Base-by-base conservation (phyloP, 2,888 invertebrate genomes). In the Tricholauxania praeusta region DNA sequence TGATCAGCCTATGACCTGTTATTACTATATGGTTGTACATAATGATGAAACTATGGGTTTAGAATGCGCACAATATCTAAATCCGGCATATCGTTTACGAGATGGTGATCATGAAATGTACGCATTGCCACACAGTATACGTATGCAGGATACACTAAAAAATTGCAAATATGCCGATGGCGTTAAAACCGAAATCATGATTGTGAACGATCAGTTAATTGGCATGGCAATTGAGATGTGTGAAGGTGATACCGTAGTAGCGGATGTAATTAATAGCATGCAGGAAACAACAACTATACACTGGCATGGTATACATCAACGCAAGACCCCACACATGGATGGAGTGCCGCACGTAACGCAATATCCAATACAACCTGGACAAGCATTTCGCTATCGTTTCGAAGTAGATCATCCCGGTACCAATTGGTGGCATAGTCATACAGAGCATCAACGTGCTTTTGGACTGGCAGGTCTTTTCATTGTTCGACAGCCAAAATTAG, bases 351-450 rank as follows among this genome's bases (percentile, higher is more conserved):
- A 82, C 70, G 79, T 85, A 12, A 86, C 86, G 1, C 86, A 86
- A 72, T 86, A 86, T 74, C 85, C 85, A 0, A 85, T 84, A 19
- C 82, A 84, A 72, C 81, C 85, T 0, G 85, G 85, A 1, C 82
- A 85, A 67, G 82, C 83, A 0, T 85, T 82, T 69, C 84, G 84
- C 28, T 85, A 85, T 72, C 81, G 83, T 32, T 85, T 85, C 72
- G 79, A 82, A 68, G 83, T 80, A 14, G 82, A 82, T 70, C 84
- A 85, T 67, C 68, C 74, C 1, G 85, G 85, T 63, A 85, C 85
- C 60, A 84, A 82, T 39, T 85, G 85, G 85, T 85, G 85, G 85
- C 85, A 85, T 68, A 84, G 85, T 68, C 85, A 85, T 69, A 83
- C 82, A 5, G 80, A 80, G 0, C 81, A 82, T 67, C 85, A 85